phyloP scores from a whole-genome alignment of 2,797 vertebrate genomes.

The Acanthurus leucopareius region DNA sequence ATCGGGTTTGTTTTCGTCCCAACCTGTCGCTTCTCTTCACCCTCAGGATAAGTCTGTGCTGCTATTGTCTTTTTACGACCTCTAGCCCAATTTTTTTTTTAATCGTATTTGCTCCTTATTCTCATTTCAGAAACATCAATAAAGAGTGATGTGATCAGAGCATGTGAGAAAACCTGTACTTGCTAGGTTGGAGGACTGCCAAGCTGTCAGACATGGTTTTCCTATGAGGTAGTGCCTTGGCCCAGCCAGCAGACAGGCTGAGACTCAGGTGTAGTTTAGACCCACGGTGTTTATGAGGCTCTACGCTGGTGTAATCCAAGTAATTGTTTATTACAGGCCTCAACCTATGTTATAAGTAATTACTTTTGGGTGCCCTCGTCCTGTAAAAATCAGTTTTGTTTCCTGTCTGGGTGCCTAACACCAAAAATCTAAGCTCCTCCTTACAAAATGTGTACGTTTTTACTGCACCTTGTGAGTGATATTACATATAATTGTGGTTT shows the following conservation, averaged over 20 bases:
- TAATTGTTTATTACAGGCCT: constrained; percentile 79
- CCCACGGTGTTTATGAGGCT: constrained; percentile 71
- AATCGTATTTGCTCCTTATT: neutral
- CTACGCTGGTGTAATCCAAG: constrained; percentile 73
- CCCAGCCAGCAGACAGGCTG: constrained; percentile 58
- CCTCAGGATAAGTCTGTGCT: constrained; percentile 4
- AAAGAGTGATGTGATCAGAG: constrained; percentile 29
- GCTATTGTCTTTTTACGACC: constrained; percentile 28
- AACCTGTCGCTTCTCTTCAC: constrained; percentile 38
- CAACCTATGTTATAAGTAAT: constrained; percentile 70
- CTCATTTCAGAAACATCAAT: constrained; percentile 5
- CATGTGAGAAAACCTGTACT: constrained; percentile 37
- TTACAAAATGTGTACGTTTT: constrained; percentile 60
- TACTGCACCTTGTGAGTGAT: constrained; percentile 71
- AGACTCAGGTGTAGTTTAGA: constrained; percentile 77
- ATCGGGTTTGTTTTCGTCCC: constrained; percentile 20
- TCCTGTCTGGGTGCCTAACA: constrained; percentile 77
- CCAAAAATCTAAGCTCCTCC: constrained; percentile 68
- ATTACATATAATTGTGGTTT: constrained; percentile 75
- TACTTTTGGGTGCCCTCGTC: constrained; percentile 74
- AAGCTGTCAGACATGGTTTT: constrained; percentile 63
- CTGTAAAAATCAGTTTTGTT: constrained; percentile 77
- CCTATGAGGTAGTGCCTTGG: constrained; percentile 69
- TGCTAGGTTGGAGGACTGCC: constrained; percentile 43
- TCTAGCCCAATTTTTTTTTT: neutral